Evolutionary conservation across 2,888 invertebrate species (phyloP).

Genomic region (Nasonia oneida): DNA sequence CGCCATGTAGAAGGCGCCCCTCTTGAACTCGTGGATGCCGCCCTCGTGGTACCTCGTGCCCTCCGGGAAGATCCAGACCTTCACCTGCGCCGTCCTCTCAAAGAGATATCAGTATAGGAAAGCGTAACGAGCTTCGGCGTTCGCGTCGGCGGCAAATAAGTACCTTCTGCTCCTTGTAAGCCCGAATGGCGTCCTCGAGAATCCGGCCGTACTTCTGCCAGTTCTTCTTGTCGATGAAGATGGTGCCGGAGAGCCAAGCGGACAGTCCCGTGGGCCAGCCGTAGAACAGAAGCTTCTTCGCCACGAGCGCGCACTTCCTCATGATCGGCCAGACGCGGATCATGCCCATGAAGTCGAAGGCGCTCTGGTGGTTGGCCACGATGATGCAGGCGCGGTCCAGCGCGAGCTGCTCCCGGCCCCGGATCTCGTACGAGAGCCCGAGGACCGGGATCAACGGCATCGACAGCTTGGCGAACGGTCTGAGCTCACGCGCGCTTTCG

Average conservation of each 20-base stretch:
- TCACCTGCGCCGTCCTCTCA: conserved; percentile 81
- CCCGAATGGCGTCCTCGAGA: conserved; percentile 86
- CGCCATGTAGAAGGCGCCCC: conserved; percentile 97
- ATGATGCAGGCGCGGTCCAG: conserved; percentile 90
- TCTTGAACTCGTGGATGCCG: conserved; percentile 94
- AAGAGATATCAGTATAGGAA: background rate
- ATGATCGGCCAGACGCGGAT: conserved; percentile 93
- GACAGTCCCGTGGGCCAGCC: conserved; percentile 93
- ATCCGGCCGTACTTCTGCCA: conserved; percentile 87
- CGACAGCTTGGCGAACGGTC: conserved; percentile 87
- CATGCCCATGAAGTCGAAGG: conserved; percentile 93
- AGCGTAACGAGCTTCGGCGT: background rate
- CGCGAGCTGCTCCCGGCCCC: conserved; percentile 88
- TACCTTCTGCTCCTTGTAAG: conserved; percentile 86
- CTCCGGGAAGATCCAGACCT: conserved; percentile 96
- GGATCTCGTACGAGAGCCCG: conserved; percentile 89
- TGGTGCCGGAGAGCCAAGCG: conserved; percentile 91
- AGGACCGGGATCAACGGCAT: conserved; percentile 86
- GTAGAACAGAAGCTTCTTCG: conserved; percentile 92
- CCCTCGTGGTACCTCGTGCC: conserved; percentile 93
- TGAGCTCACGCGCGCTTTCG: conserved; percentile 73
- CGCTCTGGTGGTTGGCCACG: conserved; percentile 95
- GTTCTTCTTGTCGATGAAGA: conserved; percentile 93
- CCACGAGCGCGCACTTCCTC: conserved; percentile 92
- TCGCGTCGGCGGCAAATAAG: background rate